Evolutionary conservation across 2,113 vertebrate species (phyloP).

Genomic region (Spheniscus mendiculus): DNA sequence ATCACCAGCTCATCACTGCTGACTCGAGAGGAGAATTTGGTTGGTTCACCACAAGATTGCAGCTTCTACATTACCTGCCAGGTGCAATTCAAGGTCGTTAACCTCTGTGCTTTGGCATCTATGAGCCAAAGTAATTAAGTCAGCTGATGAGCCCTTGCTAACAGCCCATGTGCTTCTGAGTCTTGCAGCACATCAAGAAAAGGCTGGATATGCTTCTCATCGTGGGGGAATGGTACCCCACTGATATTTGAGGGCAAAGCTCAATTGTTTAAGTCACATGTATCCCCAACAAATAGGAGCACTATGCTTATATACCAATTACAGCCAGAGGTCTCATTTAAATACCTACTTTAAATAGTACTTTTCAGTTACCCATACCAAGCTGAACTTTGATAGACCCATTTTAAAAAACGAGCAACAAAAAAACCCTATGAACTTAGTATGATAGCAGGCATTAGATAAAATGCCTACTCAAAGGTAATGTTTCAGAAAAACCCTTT

Average conservation of each 20-base stretch:
- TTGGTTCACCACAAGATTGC: background rate
- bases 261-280: background rate
- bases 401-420: background rate
- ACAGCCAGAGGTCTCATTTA: background rate
- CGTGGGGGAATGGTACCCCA: background rate
- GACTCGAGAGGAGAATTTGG: background rate
- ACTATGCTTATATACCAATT: background rate
- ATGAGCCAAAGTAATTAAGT: background rate
- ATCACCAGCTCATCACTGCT: background rate
- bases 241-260: background rate
- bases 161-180: background rate
- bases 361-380: background rate
- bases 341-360: background rate
- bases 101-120: background rate
- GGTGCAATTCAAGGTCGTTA: background rate
- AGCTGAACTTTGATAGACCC: background rate
- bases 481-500: background rate
- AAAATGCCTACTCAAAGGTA: background rate
- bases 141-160: background rate
- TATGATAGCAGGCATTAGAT: background rate
- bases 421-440: background rate
- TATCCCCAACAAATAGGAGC: background rate
- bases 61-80: background rate
- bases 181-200: background rate
- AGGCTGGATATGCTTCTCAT: background rate